Evolutionary conservation across 92 coral and sea anemone genomes (phyloP).

Genomic region (Pocillopora meandrina): DNA sequence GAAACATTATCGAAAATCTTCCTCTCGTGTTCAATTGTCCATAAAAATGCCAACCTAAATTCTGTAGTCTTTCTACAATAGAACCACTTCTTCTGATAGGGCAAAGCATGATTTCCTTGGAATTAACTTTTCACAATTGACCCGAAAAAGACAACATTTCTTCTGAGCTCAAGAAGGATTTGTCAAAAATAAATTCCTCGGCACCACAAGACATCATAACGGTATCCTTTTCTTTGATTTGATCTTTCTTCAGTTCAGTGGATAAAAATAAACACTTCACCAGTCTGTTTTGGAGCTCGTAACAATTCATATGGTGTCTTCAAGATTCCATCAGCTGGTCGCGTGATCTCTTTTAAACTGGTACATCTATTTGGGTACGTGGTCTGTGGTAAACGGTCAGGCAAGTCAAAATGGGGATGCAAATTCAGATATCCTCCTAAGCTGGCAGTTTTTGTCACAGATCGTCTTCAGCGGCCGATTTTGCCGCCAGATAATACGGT

Average conservation of each 20-base stretch:
- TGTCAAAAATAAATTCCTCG: no score
- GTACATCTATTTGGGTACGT: neutral
- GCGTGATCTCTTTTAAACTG: neutral
- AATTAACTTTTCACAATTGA: no score
- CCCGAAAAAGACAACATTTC: no score
- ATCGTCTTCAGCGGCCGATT: neutral
- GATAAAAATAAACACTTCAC: slow-evolving; percentile 3
- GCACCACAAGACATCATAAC: neutral
- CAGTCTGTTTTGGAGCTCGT: slow-evolving; percentile 2
- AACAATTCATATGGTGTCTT: neutral
- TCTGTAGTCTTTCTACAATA: no score
- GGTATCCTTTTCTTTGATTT: neutral
- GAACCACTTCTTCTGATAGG: no score
- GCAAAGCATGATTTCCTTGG: no score
- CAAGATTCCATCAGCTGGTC: neutral
- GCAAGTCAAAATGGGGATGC: neutral
- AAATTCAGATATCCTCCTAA: neutral
- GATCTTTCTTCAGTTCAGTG: neutral
- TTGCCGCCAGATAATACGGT: neutral
- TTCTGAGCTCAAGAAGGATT: no score
- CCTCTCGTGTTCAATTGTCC: no score
- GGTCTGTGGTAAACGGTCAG: neutral
- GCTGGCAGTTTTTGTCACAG: neutral
- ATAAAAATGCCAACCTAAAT: no score
- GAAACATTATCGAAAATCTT: no score